Evolutionary conservation across 2,888 invertebrate species (phyloP), one percentile per base, ranked within the genome.

Genomic region (Aspidiotus destructor): DNA sequence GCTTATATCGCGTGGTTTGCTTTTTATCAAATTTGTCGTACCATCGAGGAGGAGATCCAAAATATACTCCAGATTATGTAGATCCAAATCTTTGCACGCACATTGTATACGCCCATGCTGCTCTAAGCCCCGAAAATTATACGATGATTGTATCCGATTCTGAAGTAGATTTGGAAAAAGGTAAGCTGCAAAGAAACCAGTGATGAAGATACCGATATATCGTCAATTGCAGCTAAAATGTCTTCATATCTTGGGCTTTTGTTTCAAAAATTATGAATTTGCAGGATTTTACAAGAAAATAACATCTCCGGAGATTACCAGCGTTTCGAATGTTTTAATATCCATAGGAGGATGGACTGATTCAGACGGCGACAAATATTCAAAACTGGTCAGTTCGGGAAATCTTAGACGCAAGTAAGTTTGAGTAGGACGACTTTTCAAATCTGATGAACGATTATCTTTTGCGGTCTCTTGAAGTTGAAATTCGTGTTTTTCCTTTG

Each of bases 331-430:
- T 73, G 86, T 90, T 0, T 77, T 92, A 8, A 78, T 96, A 42
- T 92, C 91, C 1, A 77, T 96, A 67, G 96, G 96, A n/a, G 96
- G 96, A 1, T 96, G 95, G 95, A 92, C 92, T 0, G 93, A 95
- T 77, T 94, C 92, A 0, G 83, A 87, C 0, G 91, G 90, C 0
- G 88, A 90, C 75, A 92, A 92, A 76, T 92, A 92, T 75, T 90
- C 91, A 0, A 82, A 86, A 13, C 77, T 94, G 41, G 89, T 90
- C 0, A 83, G 85, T 55, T 85, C 85, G 70, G 81, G 83, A 7
- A 79, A 82, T 0, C 81, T 84, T 7, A 82, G 91, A 13, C 70
- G 71, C 61, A 72, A 68, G 67, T 71, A 79, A 84, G 42, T 48
- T 17, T 5, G 28, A 28, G 28, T 28, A n/a, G n/a, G n/a, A 28